Percentiles rank a stretch among this genome's conserved stretches.
These are phyloP conservation scores for Sesamia nonagrioides DNA, from an alignment of 1,140 invertebrate species.

Conservation along the genomic window DNA sequence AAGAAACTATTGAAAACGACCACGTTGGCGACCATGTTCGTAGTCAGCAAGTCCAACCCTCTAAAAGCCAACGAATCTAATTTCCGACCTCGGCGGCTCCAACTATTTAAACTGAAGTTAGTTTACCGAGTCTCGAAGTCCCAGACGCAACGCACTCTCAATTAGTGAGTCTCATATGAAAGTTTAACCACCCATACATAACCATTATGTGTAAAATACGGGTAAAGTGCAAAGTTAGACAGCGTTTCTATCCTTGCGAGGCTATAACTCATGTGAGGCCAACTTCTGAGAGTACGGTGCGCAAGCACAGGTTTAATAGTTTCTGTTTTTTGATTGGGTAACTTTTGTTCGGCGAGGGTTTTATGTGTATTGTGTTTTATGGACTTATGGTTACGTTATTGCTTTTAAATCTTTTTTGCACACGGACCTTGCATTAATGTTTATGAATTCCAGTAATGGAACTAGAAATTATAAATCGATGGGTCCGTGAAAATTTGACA, in stretches of 20 bases:
- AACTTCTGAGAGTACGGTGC: conserved; percentile 74
- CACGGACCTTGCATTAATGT: too few relatives aligned
- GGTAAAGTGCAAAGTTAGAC: conserved; percentile 85
- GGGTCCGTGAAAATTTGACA: too few relatives aligned
- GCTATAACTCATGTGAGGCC: conserved; percentile 79
- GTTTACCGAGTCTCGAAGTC: conserved; percentile 27
- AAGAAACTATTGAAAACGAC: conserved; percentile 2
- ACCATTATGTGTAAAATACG: conserved; percentile 84
- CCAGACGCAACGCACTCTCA: conserved; percentile 80
- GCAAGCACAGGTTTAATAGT: conserved; percentile 56
- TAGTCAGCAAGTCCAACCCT: conserved; percentile 4
- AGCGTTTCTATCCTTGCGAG: conserved; percentile 79
- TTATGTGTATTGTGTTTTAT: neutral
- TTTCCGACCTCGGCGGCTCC: conserved; percentile 22
- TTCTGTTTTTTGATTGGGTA: neutral
- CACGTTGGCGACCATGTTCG: conserved; percentile 2
- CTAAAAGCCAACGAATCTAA: conserved; percentile 43
- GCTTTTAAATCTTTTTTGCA: neutral
- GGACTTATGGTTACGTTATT: too few relatives aligned
- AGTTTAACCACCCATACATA: conserved; percentile 82
- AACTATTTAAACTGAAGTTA: conserved; percentile 55
- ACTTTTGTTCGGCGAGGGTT: neutral
- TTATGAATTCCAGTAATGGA: too few relatives aligned
- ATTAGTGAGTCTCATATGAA: conserved; percentile 72
- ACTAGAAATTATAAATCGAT: too few relatives aligned